Conservation (phyloP, 1,140 invertebrate genomes). For the Scaptomyza hsui region DNA sequence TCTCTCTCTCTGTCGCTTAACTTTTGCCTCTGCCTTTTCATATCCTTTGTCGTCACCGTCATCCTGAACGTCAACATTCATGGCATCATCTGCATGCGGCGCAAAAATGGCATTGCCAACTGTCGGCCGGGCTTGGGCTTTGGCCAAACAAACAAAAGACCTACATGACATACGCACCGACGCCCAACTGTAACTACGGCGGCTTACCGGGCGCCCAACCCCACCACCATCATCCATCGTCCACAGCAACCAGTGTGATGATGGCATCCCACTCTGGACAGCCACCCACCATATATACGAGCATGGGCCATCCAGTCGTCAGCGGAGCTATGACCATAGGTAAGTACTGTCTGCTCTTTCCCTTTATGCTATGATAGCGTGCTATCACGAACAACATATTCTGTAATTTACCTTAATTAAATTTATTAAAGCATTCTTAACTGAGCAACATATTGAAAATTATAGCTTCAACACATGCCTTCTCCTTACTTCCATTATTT, state of each 20-base stretch:
- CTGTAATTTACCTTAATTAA: constrained; percentile 3
- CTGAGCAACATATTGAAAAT: not conserved
- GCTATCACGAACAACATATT: not conserved
- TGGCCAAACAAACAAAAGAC: constrained; percentile 55
- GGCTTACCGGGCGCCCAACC: constrained; percentile 44
- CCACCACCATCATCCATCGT: constrained; percentile 50
- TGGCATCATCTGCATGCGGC: constrained; percentile 41
- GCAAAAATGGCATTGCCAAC: constrained; percentile 38
- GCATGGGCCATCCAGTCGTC: constrained; percentile 59
- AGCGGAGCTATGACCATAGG: constrained; percentile 66
- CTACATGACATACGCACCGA: constrained; percentile 70
- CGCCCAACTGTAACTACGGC: constrained; percentile 61
- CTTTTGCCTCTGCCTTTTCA: constrained; percentile 52
- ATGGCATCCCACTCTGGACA: constrained; percentile 47
- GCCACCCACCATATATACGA: constrained; percentile 56
- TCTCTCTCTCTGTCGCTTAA: constrained; percentile 1
- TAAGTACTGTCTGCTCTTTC: constrained; percentile 30
- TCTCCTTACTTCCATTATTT: too few species aligned
- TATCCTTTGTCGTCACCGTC: constrained; percentile 38
- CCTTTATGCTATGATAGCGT: not conserved
- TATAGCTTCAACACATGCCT: not conserved
- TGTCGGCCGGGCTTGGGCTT: constrained; percentile 17
- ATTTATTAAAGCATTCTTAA: not conserved
- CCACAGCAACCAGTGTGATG: constrained; percentile 58
- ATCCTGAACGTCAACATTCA: constrained; percentile 35